Evolutionary conservation across 2,888 invertebrate species (phyloP).

Genomic region (Nemapogon koenigi): DNA sequence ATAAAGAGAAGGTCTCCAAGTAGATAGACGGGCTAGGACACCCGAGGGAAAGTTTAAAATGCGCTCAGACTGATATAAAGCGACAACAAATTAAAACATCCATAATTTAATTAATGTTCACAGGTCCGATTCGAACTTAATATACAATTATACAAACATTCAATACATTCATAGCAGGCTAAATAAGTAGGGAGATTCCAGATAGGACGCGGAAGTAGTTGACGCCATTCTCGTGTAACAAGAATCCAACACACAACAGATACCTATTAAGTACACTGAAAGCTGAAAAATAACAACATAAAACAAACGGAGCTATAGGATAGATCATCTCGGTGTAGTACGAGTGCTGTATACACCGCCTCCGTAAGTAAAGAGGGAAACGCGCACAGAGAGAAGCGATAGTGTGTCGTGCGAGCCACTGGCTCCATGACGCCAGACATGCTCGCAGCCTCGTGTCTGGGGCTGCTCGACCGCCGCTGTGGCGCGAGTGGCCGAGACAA

Average conservation of each 20-base stretch:
- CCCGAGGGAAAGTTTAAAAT: too few species aligned
- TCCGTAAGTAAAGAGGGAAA: too few species aligned
- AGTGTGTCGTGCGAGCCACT: slow-evolving; percentile 20
- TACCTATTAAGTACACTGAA: slow-evolving; percentile 45
- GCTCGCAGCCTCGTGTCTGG: slow-evolving; percentile 53
- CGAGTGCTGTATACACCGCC: too few species aligned
- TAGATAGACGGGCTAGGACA: too few species aligned
- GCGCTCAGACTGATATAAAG: slow-evolving; percentile 16
- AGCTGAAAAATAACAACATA: slow-evolving; percentile 40
- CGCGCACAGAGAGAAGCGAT: background rate
- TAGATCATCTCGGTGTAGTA: too few species aligned
- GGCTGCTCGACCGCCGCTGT: slow-evolving; percentile 49
- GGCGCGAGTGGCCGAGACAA: slow-evolving; percentile 23
- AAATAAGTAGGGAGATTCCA: slow-evolving; percentile 27
- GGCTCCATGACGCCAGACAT: slow-evolving; percentile 27
- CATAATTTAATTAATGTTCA: slow-evolving; percentile 21
- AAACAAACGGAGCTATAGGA: too few species aligned
- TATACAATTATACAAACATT: slow-evolving; percentile 32
- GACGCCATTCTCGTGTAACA: slow-evolving; percentile 26
- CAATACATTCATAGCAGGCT: slow-evolving; percentile 35
- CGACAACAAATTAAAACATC: slow-evolving; percentile 5
- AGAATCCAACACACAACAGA: slow-evolving; percentile 42
- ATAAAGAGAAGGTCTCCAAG: too few species aligned
- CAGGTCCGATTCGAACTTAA: slow-evolving; percentile 32
- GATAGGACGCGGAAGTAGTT: slow-evolving; percentile 26